Percentiles rank a stretch among this genome's conserved stretches.
phyloP scores from a whole-genome alignment of 2,888 invertebrate species.

The Autographa pulchrina region DNA sequence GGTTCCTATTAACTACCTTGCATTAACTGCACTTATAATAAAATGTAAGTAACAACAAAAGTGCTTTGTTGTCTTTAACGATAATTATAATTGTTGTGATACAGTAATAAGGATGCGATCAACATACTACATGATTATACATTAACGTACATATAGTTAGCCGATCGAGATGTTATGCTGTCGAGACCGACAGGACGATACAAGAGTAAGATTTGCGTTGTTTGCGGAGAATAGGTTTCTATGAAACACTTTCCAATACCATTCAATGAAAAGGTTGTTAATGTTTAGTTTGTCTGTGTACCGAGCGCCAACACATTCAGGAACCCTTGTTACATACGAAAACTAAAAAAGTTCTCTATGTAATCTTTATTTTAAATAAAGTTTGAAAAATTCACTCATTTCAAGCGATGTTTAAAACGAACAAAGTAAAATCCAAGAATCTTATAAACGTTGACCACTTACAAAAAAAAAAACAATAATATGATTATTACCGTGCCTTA shows the following conservation, averaged over 20 bases:
- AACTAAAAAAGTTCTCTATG: too few relatives aligned
- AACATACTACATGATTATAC: background rate
- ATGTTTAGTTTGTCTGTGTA: background rate
- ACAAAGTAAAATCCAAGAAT: too few relatives aligned
- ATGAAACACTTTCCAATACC: background rate
- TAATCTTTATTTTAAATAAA: too few relatives aligned
- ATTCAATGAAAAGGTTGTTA: background rate
- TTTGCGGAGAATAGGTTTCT: background rate
- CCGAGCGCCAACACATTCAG: background rate
- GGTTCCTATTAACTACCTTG: background rate
- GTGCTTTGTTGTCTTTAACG: background rate
- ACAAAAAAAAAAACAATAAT: background rate
- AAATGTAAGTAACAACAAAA: background rate
- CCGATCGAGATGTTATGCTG: too few relatives aligned
- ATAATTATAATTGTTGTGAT: background rate
- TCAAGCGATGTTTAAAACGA: too few relatives aligned
- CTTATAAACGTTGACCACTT: background rate
- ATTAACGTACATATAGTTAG: background rate
- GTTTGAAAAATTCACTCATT: too few relatives aligned
- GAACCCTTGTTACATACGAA: background rate
- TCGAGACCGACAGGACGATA: too few relatives aligned
- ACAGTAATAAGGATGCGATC: background rate
- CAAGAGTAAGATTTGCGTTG: too few relatives aligned
- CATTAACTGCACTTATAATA: background rate
- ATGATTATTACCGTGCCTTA: background rate